Evolutionary conservation across 2,888 invertebrate genomes (phyloP), one percentile per base, ranked within the genome.

Genomic region (Tanytarsus gracilentus): DNA sequence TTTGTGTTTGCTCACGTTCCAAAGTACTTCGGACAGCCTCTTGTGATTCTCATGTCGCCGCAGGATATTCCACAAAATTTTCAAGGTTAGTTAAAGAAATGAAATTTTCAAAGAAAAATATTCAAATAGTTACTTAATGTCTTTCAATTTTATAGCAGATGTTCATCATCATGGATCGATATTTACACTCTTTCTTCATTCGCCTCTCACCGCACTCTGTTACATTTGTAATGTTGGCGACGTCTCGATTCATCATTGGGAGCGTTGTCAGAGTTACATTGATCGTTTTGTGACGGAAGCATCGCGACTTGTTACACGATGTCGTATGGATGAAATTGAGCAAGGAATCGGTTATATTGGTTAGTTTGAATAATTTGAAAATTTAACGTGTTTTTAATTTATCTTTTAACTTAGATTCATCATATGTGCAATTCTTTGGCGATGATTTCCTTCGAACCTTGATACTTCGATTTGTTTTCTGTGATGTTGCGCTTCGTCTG

Each of bases 111-210:
- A n/a, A n/a, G n/a, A n/a, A 11, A 29, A 18, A 53, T 44, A 18
- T 33, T 56, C 21, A 51, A 61, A 26, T 40, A 62, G 21, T 44
- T 40, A 25, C 48, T 44, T 30, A 53, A 50, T 33, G n/a, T n/a
- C 52, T 18, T 36, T 27, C n/a, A 14, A 36, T 23, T 62, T 40
- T 52, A 36, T 68, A 77, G 71, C 79, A 79, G 90, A 88, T 75
- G 83, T 85, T 67, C 85, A 85, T 69, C 85, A 85, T 78, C 86
- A 91, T 69, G 97, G 96, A 63, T 93, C 88, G 69, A 78, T 97
- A 66, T 94, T 97, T 76, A 96, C 96, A 25, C 78, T 96, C 71
- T 97, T 97, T 79, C 84, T 97, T 66, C 94, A 96, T 76, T 88
- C 90, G 69, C 96, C 97, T 48, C 78, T 96, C 69, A 88, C 90